These are phyloP conservation scores for Ochlodes sylvanus DNA, from an alignment of 2,888 invertebrate genomes.

Conservation along the genomic window DNA sequence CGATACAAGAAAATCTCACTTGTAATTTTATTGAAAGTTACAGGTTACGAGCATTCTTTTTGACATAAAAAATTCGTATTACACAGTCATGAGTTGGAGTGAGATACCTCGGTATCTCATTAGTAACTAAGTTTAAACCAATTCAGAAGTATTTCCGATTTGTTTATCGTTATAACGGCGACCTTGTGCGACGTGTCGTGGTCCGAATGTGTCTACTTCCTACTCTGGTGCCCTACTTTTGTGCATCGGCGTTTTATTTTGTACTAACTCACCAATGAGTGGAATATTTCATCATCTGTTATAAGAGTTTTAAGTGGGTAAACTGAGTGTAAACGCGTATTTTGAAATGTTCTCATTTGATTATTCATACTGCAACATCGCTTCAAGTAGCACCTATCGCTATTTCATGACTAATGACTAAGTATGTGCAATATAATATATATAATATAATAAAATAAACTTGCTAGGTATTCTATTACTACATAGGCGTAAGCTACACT, in stretches of 20 bases:
- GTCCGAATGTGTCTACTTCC: conserved; percentile 47
- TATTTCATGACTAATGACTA: conserved; percentile 17
- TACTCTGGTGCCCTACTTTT: conserved; percentile 58
- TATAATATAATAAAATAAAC: neutral
- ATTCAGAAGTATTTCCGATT: conserved; percentile 37
- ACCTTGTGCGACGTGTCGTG: conserved; percentile 18
- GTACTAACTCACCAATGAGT: conserved; percentile 53
- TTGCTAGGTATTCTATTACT: conserved; percentile 7
- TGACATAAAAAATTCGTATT: too few species aligned
- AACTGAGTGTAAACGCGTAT: conserved; percentile 29
- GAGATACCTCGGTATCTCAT: too few species aligned
- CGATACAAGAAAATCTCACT: too few species aligned
- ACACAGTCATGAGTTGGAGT: too few species aligned
- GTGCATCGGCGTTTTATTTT: conserved; percentile 53
- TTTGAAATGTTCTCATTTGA: conserved; percentile 42
- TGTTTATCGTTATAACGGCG: neutral
- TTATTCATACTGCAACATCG: conserved; percentile 33
- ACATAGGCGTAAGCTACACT: neutral
- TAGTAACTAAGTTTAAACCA: too few species aligned
- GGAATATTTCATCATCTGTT: conserved; percentile 42
- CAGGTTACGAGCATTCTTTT: too few species aligned
- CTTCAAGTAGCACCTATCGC: conserved; percentile 14
- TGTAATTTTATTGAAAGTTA: too few species aligned
- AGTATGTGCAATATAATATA: conserved; percentile 12
- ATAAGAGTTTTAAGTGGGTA: conserved; percentile 27